Percentiles rank a stretch among this genome's conserved stretches.
phyloP scores from a whole-genome alignment of 1,140 invertebrate species.

The Pseudachorutes palmiensis region DNA sequence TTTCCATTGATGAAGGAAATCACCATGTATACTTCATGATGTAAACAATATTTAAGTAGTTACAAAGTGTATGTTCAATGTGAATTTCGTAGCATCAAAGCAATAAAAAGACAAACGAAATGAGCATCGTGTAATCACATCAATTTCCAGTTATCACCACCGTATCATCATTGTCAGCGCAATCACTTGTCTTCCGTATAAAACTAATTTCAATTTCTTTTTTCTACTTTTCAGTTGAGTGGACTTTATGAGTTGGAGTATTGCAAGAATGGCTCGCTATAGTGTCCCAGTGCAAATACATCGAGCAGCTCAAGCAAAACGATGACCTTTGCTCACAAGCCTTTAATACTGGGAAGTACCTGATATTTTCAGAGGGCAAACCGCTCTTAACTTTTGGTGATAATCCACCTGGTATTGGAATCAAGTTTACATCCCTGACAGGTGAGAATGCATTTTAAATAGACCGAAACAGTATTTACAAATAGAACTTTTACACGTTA shows the following conservation, averaged over 20 bases:
- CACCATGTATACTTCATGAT: slow-evolving; percentile 1
- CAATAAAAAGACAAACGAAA: no score
- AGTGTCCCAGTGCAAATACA: slow-evolving; percentile 30
- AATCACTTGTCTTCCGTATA: no score
- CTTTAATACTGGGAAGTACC: slow-evolving; percentile 26
- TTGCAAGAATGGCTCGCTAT: slow-evolving; percentile 34
- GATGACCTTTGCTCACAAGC: slow-evolving; percentile 30
- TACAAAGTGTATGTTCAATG: background rate
- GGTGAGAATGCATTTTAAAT: slow-evolving; percentile 22
- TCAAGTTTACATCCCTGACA: slow-evolving; percentile 29
- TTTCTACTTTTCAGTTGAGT: slow-evolving; percentile 6
- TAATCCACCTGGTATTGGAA: background rate
- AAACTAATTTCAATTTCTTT: background rate
- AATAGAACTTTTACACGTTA: slow-evolving; percentile 1
- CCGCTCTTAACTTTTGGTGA: slow-evolving; percentile 18
- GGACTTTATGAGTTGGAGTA: slow-evolving; percentile 32
- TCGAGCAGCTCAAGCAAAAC: slow-evolving; percentile 37
- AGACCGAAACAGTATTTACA: background rate
- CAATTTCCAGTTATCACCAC: no score
- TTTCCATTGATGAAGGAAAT: slow-evolving; percentile 28
- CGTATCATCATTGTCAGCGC: no score
- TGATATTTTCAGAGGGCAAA: slow-evolving; percentile 29
- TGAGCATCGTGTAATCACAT: no score
- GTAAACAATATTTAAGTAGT: background rate
- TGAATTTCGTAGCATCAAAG: background rate